A percentile compares a stretch with the other conserved stretches of the same genome.
phyloP scores from a whole-genome alignment of 2,888 invertebrate species.

The Papilio gigon region DNA sequence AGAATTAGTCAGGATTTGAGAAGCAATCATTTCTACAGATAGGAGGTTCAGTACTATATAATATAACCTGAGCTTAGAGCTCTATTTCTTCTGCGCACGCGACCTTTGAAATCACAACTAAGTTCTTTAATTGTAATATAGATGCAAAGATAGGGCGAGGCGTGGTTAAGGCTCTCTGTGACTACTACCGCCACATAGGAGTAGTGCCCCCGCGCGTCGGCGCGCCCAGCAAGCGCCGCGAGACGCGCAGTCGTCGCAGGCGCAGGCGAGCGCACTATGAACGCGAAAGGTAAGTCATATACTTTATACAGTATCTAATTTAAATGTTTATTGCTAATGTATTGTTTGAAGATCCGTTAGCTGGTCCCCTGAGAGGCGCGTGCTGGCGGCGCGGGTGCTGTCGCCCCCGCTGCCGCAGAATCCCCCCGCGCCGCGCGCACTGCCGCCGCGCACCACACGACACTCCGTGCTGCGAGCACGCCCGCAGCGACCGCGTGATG shows the following conservation, averaged over 20 bases:
- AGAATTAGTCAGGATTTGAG: not conserved
- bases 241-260: constrained; percentile 62
- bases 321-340: not conserved
- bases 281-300: constrained; percentile 53
- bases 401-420: constrained; percentile 68
- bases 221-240: constrained; percentile 65
- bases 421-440: constrained; percentile 60
- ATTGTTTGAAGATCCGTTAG: constrained; percentile 70
- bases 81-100: constrained; percentile 24
- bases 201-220: constrained; percentile 77
- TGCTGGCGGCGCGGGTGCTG: constrained; percentile 64
- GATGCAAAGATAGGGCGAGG: constrained; percentile 73
- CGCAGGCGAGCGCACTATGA: constrained; percentile 63
- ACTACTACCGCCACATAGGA: constrained; percentile 82
- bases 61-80: not conserved
- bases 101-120: constrained; percentile 21
- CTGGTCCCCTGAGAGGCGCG: constrained; percentile 72
- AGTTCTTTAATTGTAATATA: constrained; percentile 44
- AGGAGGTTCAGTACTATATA: too few species aligned
- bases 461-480: constrained; percentile 51
- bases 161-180: constrained; percentile 81
- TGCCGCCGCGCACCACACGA: constrained; percentile 63
- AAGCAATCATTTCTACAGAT: not conserved
- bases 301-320: not conserved
- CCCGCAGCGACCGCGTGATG: constrained; percentile 54